A percentile compares a stretch with the other conserved stretches of the same genome.
phyloP scores from a whole-genome alignment of 2,113 vertebrate genomes.

The Nannobrachium achirus region DNA sequence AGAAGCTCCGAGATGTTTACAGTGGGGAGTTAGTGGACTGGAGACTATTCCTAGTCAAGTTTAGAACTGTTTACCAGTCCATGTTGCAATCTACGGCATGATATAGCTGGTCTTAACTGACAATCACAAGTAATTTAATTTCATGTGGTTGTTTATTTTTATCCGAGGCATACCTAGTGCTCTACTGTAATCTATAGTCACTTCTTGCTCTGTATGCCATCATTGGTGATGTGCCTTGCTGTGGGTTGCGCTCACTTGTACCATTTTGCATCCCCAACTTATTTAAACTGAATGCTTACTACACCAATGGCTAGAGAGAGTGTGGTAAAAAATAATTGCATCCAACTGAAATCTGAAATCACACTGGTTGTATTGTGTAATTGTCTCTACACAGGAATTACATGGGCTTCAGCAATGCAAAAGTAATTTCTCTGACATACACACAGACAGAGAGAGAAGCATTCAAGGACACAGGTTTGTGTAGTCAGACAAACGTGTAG shows the following conservation, averaged over 20 bases:
- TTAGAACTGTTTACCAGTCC: constrained; percentile 36
- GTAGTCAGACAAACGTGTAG: constrained; percentile 27
- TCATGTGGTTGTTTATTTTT: constrained; percentile 8
- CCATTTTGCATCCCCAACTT: constrained; percentile 14
- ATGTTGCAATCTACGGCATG: background rate
- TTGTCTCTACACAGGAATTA: constrained; percentile 27
- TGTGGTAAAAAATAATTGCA: constrained; percentile 37
- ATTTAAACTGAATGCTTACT: constrained; percentile 20
- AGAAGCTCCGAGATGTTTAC: constrained; percentile 63
- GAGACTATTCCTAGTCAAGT: constrained; percentile 18
- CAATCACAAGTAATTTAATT: constrained; percentile 16
- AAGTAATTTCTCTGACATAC: constrained; percentile 33
- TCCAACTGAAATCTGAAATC: constrained; percentile 18
- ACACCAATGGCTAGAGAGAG: background rate
- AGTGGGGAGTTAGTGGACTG: constrained; percentile 36
- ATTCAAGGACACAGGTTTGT: constrained; percentile 29
- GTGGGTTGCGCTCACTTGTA: constrained; percentile 42
- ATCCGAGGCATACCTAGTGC: constrained; percentile 33
- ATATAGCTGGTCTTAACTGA: constrained; percentile 12
- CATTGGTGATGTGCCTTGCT: constrained; percentile 50
- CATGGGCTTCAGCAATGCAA: constrained; percentile 21
- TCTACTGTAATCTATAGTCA: constrained; percentile 6
- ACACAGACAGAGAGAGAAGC: constrained; percentile 33
- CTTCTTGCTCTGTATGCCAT: constrained; percentile 12
- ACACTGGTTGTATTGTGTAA: constrained; percentile 41